Evolutionary conservation across 2,113 vertebrate genomes (phyloP).

Genomic region (Clarias batrachus): DNA sequence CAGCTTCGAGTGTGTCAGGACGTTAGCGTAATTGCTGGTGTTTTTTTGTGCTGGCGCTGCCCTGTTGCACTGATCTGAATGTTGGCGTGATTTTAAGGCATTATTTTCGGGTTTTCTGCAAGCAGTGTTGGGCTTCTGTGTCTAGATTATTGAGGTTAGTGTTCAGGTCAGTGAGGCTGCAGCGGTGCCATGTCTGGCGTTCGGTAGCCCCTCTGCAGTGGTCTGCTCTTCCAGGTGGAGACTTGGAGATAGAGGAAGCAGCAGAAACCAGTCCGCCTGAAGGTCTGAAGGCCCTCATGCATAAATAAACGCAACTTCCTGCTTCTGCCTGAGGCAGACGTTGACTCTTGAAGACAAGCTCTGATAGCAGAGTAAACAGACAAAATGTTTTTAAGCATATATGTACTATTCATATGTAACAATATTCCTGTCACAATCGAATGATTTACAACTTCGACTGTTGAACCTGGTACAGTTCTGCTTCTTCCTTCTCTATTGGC

Average conservation of each 20-base stretch:
- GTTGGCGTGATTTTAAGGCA: constrained; percentile 8
- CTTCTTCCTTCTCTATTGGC: not conserved
- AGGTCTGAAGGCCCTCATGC: constrained; percentile 45
- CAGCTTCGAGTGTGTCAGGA: constrained; percentile 57
- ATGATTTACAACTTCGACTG: constrained; percentile 1
- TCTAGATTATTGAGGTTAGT: constrained; percentile 11
- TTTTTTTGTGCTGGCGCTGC: constrained; percentile 12
- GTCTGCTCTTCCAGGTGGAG: constrained; percentile 12
- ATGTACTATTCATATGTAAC: not conserved
- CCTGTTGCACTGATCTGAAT: constrained; percentile 28
- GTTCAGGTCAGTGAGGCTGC: constrained; percentile 3
- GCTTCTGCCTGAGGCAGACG: constrained; percentile 24
- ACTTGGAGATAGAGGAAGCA: constrained; percentile 3
- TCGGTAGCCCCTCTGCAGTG: not conserved
- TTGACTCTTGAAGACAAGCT: constrained; percentile 29
- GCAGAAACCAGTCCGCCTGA: constrained; percentile 34
- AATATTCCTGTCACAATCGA: not conserved
- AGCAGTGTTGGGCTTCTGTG: constrained; percentile 7
- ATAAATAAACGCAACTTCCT: constrained; percentile 32
- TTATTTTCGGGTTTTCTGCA: not conserved
- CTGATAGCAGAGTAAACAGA: constrained; percentile 39
- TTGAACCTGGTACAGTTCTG: not conserved
- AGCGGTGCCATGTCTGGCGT: not conserved
- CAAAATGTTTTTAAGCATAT: not conserved
- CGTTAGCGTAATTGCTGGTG: constrained; percentile 40